A percentile compares a stretch with the other conserved stretches of the same genome.
phyloP scores from a whole-genome alignment of 2,113 vertebrate species.

The Sapayoa aenigma region DNA sequence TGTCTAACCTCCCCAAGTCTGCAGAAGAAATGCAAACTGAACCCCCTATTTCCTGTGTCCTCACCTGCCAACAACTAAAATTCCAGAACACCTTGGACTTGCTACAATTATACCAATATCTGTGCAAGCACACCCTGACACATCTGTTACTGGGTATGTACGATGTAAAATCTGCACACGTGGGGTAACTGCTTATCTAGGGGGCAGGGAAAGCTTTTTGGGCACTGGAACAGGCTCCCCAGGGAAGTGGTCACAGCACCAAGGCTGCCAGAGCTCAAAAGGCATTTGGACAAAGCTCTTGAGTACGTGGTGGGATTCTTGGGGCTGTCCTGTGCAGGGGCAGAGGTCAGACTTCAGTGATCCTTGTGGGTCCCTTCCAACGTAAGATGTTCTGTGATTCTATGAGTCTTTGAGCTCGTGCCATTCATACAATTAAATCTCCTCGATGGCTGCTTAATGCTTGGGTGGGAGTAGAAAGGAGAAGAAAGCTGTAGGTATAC shows the following conservation, averaged over 20 bases:
- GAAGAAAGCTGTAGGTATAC: background rate
- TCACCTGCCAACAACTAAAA: background rate
- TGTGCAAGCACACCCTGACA: background rate
- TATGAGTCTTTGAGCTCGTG: background rate
- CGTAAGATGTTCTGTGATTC: background rate
- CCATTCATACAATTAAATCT: background rate
- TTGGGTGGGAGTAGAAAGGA: background rate
- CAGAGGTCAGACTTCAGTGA: fast-evolving
- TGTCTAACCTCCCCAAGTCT: background rate
- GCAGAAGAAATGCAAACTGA: background rate
- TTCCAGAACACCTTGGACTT: too few species aligned
- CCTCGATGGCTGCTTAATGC: background rate
- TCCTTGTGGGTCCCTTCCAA: background rate
- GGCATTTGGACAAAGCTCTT: background rate
- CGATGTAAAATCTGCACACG: background rate
- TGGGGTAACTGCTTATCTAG: fast-evolving
- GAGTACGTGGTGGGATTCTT: background rate
- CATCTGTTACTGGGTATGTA: fast-evolving
- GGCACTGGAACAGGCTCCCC: background rate
- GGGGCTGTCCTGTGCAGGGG: background rate
- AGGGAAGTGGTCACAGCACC: background rate
- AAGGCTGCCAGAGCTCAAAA: background rate
- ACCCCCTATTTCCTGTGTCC: background rate
- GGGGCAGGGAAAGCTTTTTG: background rate
- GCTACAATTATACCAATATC: fast-evolving